Evolutionary conservation across 2,888 invertebrate species (phyloP).

Genomic region (Synergus itoensis): DNA sequence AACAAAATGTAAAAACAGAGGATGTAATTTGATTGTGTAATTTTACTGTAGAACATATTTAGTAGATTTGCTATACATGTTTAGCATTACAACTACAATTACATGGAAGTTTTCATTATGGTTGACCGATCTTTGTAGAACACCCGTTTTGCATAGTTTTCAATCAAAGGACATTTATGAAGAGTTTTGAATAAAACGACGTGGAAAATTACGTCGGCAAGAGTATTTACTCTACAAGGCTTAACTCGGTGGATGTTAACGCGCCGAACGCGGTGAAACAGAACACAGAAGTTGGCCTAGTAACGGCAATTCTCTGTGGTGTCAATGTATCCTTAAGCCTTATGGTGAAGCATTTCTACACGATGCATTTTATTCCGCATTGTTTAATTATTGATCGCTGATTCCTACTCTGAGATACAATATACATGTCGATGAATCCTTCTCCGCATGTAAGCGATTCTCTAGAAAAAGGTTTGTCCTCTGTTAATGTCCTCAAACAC

Average conservation of each 20-base stretch:
- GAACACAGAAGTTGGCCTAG: constrained; percentile 66
- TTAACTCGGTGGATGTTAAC: constrained; percentile 51
- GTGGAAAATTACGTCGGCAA: constrained; percentile 16
- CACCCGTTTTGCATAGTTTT: not conserved
- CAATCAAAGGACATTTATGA: not conserved
- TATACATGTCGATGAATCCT: not conserved
- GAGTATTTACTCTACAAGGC: constrained; percentile 32
- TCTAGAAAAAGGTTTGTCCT: not conserved
- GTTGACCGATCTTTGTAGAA: no score
- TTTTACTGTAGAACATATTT: no score
- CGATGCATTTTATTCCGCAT: not conserved
- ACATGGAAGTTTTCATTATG: no score
- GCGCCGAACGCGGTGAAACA: constrained; percentile 61
- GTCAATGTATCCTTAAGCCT: constrained; percentile 55
- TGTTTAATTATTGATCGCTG: constrained; percentile 5
- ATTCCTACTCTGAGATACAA: not conserved
- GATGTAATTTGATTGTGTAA: no score
- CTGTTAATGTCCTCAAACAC: not conserved
- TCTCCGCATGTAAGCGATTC: not conserved
- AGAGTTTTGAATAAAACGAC: not conserved
- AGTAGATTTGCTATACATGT: no score
- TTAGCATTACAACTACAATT: no score
- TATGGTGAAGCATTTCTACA: constrained; percentile 33
- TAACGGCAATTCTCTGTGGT: constrained; percentile 64
- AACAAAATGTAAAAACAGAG: no score